Base-by-base conservation (phyloP, 2,888 invertebrate species). In the Altica lythri region DNA sequence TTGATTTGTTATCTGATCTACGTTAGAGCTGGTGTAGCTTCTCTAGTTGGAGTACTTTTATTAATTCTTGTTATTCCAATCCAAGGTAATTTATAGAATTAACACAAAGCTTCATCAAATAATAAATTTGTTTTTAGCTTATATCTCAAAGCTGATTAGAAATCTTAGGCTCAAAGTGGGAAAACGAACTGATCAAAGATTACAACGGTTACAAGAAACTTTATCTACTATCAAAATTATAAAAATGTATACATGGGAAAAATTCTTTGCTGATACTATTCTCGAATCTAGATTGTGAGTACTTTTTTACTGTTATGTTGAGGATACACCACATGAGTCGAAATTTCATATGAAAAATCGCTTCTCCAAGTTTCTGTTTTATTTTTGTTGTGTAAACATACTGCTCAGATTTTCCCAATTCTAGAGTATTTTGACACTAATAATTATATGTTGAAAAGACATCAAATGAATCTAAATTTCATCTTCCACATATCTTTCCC, bases 1-100 rank as follows among this genome's bases (percentile, higher is more conserved):
- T 83, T 92, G 59, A 86, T 92, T 56, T 86, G 90, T 3, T 88
- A 85, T 72, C 83, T 95, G 55, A 86, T 93, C 81, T 90, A 86
- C 63, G 51, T 62, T 12, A 71, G 80, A 76, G 80, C 82, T 65
- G 81, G 80, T 8, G 62, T 77, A 4, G 72, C 81, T 0, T 77
- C 81, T 4, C 67, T 81, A 30, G 75, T 80, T 60, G 83, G 83
- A 3, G 78, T 83, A 10, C 76, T 76, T 9, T 76, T 81, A 40
- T 74, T 83, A 64, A 63, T 79, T 1, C 10, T 51, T 6, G 14
- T 60, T 9, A 35, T 68, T 29, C 68, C 68, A 19, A 14, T 59
- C 5, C 68, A 68, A 64, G 43, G 68, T 67, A 61, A 56, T 62
- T 40, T 40, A 14, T 10, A 10, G 10, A 49, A 8, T 25, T 38